Evolutionary conservation across 2,113 vertebrate genomes (phyloP).

Genomic region (Tretioscincus oriximinensis): DNA sequence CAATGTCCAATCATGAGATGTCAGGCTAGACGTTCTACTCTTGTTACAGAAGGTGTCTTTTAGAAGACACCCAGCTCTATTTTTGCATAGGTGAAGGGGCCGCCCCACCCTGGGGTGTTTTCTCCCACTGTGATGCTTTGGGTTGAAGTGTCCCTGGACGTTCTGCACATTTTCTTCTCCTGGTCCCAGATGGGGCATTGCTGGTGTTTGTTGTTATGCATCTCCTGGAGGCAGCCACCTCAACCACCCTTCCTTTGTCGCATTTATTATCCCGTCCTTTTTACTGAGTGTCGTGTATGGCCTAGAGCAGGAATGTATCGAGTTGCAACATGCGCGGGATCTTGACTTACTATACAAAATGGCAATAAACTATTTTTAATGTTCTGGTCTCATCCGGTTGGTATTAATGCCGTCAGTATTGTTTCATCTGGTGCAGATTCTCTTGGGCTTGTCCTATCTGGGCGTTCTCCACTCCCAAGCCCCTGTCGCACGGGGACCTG

Average conservation of each 20-base stretch:
- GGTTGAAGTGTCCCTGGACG: conserved; percentile 55
- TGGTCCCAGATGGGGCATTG: conserved; percentile 69
- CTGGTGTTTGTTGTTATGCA: conserved; percentile 67
- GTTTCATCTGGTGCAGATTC: conserved; percentile 23
- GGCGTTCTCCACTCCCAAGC: no score
- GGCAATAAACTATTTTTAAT: conserved; percentile 66
- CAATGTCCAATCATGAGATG: conserved; percentile 29
- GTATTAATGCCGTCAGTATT: conserved; percentile 46
- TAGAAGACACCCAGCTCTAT: conserved; percentile 49
- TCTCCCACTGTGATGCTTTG: conserved; percentile 47
- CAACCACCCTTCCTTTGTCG: conserved; percentile 44
- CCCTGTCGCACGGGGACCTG: no score
- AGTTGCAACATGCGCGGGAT: conserved; percentile 53
- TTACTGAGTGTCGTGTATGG: conserved; percentile 61
- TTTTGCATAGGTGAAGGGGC: conserved; percentile 58
- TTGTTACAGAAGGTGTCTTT: conserved; percentile 38
- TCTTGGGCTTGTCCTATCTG: conserved; percentile 18
- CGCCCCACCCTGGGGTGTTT: conserved; percentile 54
- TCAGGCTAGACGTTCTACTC: background rate
- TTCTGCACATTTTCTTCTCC: conserved; percentile 65
- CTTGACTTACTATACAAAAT: conserved; percentile 57
- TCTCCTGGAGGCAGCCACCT: conserved; percentile 61
- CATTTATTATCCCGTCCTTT: conserved; percentile 62
- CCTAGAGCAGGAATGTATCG: conserved; percentile 67
- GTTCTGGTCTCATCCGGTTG: conserved; percentile 57